Base-by-base conservation (phyloP, 1,140 invertebrate species). In the Dinoponera quadriceps region DNA sequence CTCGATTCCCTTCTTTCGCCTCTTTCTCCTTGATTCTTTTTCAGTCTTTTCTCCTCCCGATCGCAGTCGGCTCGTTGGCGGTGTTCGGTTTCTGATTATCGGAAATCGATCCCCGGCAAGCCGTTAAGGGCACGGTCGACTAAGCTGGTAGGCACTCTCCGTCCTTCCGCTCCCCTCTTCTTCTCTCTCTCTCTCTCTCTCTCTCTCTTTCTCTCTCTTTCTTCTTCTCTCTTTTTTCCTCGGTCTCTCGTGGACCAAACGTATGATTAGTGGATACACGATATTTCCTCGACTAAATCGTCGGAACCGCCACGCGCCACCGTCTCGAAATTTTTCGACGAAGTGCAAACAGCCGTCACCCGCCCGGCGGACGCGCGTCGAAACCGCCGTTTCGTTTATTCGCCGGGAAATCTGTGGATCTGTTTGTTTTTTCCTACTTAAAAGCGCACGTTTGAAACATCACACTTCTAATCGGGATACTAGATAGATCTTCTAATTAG, bases 51-150 rank as follows among this genome's bases (percentile, higher is more conserved):
- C 66, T 75, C 2, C 59, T 75, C 2, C 62, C 63, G 80, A 84
- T 89, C 83, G 77, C 87, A 86, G 71, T 77, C 73, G 68, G 71
- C 85, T 86, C 87, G 88, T 85, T 72, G 88, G 66, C 82, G 88
- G 88, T 89, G 88, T 89, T 87, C 83, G 85, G 85, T 89, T 89
- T 89, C 88, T 90, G 89, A 91, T 91, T 91, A 90, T 90, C 83
- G 89, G 81, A 90, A 90, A 90, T 90, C 89, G 89, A 90, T 90
- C 83, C 85, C 69, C 29, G 71, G 78, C 84, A 82, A 85, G 82
- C 86, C 81, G 87, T 86, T 89, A 87, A 86, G 77, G 68, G 71
- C 71, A 84, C 44, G 82, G 75, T 89, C 73, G 87, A 83, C 85
- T 86, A 87, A 87, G 85, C 81, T 49, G 82, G 54, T 87, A 71